Evolutionary conservation across 2,797 vertebrate species (phyloP).

Genomic region (Micrastur ruficollis): DNA sequence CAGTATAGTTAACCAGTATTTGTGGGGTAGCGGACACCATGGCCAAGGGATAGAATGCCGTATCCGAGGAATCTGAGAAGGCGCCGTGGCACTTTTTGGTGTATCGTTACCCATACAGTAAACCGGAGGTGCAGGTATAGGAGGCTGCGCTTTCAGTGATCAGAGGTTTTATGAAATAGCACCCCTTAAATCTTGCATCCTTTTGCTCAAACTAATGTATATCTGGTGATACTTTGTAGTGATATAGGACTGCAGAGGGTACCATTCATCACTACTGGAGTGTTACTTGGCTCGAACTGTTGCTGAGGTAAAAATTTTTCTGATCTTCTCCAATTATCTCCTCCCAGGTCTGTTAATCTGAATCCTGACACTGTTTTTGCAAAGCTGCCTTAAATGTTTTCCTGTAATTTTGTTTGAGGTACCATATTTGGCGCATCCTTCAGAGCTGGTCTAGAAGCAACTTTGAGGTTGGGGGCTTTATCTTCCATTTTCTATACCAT

Average conservation of each 20-base stretch:
- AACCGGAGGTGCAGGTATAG: neutral
- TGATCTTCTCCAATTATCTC: neutral
- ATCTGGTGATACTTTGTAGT: neutral
- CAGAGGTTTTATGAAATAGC: neutral
- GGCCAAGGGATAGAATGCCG: rapidly evolving
- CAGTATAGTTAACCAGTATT: neutral
- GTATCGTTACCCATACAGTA: neutral
- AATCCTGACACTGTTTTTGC: neutral
- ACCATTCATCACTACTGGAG: neutral
- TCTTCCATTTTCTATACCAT: neutral
- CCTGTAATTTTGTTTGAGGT: neutral
- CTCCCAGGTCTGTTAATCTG: neutral
- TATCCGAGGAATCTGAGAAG: neutral
- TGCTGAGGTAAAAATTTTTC: neutral
- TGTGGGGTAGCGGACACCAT: neutral
- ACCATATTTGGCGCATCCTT: neutral
- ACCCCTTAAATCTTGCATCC: rapidly evolving
- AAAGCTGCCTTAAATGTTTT: neutral
- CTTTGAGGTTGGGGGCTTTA: neutral
- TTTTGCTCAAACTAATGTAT: neutral
- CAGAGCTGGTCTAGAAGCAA: neutral
- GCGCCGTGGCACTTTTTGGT: neutral
- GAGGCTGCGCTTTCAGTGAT: neutral
- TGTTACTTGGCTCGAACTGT: neutral
- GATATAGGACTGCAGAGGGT: neutral